A percentile compares a stretch with the other conserved stretches of the same genome.
These are phyloP conservation scores for Tetranychus truncatus DNA, from an alignment of 2,888 invertebrate species.

Conservation along the genomic window DNA sequence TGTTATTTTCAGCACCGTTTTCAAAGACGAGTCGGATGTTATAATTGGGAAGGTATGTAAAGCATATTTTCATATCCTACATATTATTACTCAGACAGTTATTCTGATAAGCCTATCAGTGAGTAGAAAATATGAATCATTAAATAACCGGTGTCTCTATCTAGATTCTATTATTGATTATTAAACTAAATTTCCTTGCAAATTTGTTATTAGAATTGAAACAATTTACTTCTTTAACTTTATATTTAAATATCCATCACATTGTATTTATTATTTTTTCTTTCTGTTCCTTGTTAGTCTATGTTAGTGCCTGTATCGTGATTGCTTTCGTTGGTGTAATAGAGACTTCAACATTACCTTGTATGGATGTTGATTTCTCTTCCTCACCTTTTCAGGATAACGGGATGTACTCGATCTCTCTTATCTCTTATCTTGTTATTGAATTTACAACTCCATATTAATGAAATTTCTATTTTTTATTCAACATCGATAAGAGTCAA, in stretches of 20 bases:
- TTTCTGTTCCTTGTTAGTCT: neutral
- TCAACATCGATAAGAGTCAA: neutral
- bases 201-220: too few relatives aligned
- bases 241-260: too few relatives aligned
- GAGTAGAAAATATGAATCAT: too few relatives aligned
- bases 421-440: neutral
- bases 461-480: neutral
- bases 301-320: neutral
- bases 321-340: neutral
- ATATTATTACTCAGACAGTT: neutral
- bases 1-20: conserved; percentile 95
- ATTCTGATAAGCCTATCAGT: too few relatives aligned
- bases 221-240: too few relatives aligned
- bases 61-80: neutral
- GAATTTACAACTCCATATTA: neutral
- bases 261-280: neutral
- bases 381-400: neutral
- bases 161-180: too few relatives aligned
- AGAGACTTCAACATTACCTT: neutral
- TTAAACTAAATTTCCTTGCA: too few relatives aligned
- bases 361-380: conserved; percentile 2
- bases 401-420: neutral
- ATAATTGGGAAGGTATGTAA: conserved; percentile 68
- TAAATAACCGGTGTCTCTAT: too few relatives aligned
- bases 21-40: conserved; percentile 93